A percentile compares a stretch with the other conserved stretches of the same genome.
phyloP scores from a whole-genome alignment of 2,113 vertebrate species.

The Gorsachius goisagi region DNA sequence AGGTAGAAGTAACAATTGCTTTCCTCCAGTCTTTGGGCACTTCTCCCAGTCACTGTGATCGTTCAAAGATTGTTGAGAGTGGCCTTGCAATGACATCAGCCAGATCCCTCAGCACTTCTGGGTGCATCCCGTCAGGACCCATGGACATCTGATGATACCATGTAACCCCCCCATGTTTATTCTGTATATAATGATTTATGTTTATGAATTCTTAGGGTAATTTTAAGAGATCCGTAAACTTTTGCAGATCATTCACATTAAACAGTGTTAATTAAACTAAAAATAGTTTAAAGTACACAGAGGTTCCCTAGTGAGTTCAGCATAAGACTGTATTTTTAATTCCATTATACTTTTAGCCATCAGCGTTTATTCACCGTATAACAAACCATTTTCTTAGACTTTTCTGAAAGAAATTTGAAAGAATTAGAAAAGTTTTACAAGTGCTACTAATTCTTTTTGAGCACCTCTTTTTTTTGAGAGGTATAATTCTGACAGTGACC shows the following conservation, averaged over 20 bases:
- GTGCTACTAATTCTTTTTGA: slow-evolving; percentile 51
- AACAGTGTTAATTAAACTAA: background rate
- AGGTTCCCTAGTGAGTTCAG: background rate
- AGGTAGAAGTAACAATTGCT: background rate
- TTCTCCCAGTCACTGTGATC: fast-evolving
- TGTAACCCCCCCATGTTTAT: background rate
- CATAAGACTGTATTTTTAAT: background rate
- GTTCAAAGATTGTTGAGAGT: background rate
- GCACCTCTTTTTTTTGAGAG: slow-evolving; percentile 7
- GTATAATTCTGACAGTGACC: slow-evolving; percentile 23
- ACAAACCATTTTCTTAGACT: slow-evolving; percentile 21
- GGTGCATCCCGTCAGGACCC: background rate
- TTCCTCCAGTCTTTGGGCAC: background rate
- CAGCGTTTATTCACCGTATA: slow-evolving; percentile 5
- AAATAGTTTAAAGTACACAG: background rate
- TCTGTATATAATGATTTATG: background rate
- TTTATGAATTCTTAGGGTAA: background rate
- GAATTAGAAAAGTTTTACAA: background rate
- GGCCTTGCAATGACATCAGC: background rate
- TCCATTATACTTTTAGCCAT: background rate
- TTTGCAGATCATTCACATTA: background rate
- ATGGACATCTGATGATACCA: background rate
- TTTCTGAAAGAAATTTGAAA: slow-evolving; percentile 44
- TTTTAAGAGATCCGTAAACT: background rate
- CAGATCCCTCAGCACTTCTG: background rate